A percentile compares a stretch with the other conserved stretches of the same genome.
Evolutionary conservation across 2,888 invertebrate genomes (phyloP).

Genomic region (Aradus depressus): DNA sequence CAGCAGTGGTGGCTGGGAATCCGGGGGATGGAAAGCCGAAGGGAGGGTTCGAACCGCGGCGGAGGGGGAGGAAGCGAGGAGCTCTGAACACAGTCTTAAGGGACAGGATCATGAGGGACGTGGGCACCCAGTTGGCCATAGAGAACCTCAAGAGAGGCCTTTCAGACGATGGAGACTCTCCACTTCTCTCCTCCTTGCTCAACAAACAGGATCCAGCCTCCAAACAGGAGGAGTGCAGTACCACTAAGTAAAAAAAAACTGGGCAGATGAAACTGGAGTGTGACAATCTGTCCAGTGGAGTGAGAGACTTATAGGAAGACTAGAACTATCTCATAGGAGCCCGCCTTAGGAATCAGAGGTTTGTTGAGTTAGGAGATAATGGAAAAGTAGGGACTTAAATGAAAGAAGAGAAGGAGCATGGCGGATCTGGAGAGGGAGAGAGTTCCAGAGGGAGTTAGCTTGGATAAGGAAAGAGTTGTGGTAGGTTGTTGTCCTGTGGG

Average conservation of each 20-base stretch:
- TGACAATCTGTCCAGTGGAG: too few species aligned
- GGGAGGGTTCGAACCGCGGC: slow-evolving; percentile 22
- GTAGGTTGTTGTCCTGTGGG: too few species aligned
- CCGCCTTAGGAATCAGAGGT: too few species aligned
- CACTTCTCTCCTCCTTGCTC: slow-evolving; percentile 40
- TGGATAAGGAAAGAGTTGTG: too few species aligned
- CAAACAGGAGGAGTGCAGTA: slow-evolving; percentile 36
- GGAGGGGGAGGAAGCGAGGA: slow-evolving; percentile 26
- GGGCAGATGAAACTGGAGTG: too few species aligned
- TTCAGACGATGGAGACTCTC: slow-evolving; percentile 34
- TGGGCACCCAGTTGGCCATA: slow-evolving; percentile 32
- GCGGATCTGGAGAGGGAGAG: too few species aligned
- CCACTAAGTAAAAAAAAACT: slow-evolving; percentile 30
- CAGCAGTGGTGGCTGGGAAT: slow-evolving; percentile 12
- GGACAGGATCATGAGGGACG: slow-evolving; percentile 36
- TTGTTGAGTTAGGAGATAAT: too few species aligned
- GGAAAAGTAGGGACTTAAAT: too few species aligned
- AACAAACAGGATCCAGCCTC: slow-evolving; percentile 41
- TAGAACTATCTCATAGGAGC: too few species aligned
- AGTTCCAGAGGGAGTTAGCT: too few species aligned
- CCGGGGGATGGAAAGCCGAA: slow-evolving; percentile 15
- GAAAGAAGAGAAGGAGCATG: too few species aligned
- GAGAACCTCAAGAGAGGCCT: slow-evolving; percentile 40
- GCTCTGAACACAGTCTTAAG: slow-evolving; percentile 22
- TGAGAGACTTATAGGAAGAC: too few species aligned